These are phyloP conservation scores for Eupithecia dodoneata DNA, from an alignment of 2,888 invertebrate genomes.

Conservation along the genomic window DNA sequence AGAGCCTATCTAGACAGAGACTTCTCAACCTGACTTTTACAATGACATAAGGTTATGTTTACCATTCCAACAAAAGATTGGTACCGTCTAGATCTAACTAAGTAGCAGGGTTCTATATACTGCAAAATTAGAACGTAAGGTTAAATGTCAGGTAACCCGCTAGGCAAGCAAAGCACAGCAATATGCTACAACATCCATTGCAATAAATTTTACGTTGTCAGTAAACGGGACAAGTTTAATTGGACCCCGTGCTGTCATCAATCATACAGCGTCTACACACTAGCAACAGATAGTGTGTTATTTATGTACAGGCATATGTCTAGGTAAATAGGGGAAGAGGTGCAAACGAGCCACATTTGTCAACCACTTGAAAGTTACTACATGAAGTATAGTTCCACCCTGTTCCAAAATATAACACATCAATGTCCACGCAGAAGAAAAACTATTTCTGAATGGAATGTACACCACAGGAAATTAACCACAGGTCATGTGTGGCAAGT, in stretches of 20 bases:
- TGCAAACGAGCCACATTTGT: not conserved
- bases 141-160: not conserved
- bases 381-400: not conserved
- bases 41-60: too few relatives aligned
- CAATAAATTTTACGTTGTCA: conserved; percentile 65
- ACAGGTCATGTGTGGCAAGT: not conserved
- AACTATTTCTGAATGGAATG: not conserved
- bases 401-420: not conserved
- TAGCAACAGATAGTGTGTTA: conserved; percentile 38
- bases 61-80: too few relatives aligned
- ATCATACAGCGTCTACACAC: conserved; percentile 60
- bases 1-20: too few relatives aligned
- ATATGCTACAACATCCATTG: conserved; percentile 49
- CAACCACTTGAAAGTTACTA: not conserved
- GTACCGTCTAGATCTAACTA: not conserved
- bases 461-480: not conserved
- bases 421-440: not conserved
- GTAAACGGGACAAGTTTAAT: conserved; percentile 79
- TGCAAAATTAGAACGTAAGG: not conserved
- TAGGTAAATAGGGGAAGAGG: not conserved
- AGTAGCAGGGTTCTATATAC: not conserved
- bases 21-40: too few relatives aligned
- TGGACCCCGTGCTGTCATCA: conserved; percentile 70
- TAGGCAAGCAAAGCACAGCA: not conserved
- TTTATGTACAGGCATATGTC: conserved; percentile 22